Conservation (phyloP, 2,797 vertebrate genomes). For the Psittacula echo region DNA sequence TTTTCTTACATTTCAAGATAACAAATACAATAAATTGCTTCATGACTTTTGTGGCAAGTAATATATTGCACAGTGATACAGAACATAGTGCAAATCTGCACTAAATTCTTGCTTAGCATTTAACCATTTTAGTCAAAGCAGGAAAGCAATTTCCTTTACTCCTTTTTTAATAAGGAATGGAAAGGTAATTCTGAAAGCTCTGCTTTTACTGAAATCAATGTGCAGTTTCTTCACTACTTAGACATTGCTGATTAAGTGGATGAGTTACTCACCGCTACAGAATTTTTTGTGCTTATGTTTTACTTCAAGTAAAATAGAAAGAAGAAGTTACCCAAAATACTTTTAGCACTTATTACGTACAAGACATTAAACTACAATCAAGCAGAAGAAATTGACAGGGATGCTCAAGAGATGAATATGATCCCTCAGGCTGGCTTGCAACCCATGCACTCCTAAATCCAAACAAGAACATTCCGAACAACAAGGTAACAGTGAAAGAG, state of each 20-base stretch:
- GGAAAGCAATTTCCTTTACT: constrained; percentile 42
- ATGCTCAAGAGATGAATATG: constrained; percentile 11
- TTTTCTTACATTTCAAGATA: not conserved
- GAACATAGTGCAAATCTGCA: not conserved
- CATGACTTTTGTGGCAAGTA: not conserved
- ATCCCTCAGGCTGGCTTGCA: not conserved
- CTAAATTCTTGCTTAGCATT: not conserved
- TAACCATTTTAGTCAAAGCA: constrained; percentile 18
- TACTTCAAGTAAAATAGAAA: constrained; percentile 36
- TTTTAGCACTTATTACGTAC: constrained; percentile 9
- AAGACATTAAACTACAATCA: constrained; percentile 50
- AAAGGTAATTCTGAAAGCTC: constrained; percentile 51
- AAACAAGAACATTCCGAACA: not conserved
- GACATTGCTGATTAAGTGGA: constrained; percentile 29
- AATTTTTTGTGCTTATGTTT: not conserved
- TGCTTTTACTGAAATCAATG: constrained; percentile 53
- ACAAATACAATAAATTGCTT: not conserved
- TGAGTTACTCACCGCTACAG: not conserved
- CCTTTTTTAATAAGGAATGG: not conserved
- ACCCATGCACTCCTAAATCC: constrained; percentile 5
- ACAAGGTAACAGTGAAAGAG: not conserved
- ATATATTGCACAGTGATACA: not conserved
- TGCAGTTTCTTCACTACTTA: constrained; percentile 23
- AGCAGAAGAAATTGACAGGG: constrained; percentile 25
- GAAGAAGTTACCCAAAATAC: constrained; percentile 22